Evolutionary conservation across 2,797 vertebrate genomes (phyloP), one percentile per base, ranked within the genome.

Genomic region (Crocidura indochinensis): DNA sequence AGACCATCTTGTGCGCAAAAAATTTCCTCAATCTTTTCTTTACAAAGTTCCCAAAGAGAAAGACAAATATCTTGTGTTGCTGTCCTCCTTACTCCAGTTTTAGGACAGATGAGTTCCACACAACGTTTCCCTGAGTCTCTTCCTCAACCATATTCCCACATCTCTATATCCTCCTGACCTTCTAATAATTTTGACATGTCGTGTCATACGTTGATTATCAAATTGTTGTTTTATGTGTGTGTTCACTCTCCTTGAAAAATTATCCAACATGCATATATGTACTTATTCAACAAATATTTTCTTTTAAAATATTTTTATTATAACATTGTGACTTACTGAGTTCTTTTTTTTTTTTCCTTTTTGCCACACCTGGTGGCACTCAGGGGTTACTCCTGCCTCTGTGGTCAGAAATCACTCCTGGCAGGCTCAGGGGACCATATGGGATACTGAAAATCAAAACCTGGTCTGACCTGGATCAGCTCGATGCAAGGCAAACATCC

Each of bases 1-100:
- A 90, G 60, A 26, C 11, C 1, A 0, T 22, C 22, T 26, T 19
- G 60, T 10, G 8, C 0, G 0, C 9, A 4, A 67, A 44, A 53
- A 26, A 9, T 19, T 17, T 88, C 11, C 17, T 56, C 38, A 15
- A 84, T n/a, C 51, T 1, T 6, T 17, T 19, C 44, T 67, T 10
- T 87, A 38, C 62, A 6, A 56, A 56, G 9, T 12, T 64, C 47
- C 26, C 31, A 14, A 27, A 69, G 44, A 91, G 47, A 78, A 60
- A 27, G 22, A 8, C 11, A 26, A 8, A 26, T 26, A 3, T 83
- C 56, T n/a, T 1, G n/a, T 6, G 20, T 53, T 49, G 62, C 38
- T 26, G 7, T 53, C 2, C 29, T 49, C n/a, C 2, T 65, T 6
- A 38, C 14, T 3, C 7, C 29, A 67, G 38, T 44, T 79, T 67